phyloP scores from a whole-genome alignment of 2,113 vertebrate species.

The Macrotis lagotis region DNA sequence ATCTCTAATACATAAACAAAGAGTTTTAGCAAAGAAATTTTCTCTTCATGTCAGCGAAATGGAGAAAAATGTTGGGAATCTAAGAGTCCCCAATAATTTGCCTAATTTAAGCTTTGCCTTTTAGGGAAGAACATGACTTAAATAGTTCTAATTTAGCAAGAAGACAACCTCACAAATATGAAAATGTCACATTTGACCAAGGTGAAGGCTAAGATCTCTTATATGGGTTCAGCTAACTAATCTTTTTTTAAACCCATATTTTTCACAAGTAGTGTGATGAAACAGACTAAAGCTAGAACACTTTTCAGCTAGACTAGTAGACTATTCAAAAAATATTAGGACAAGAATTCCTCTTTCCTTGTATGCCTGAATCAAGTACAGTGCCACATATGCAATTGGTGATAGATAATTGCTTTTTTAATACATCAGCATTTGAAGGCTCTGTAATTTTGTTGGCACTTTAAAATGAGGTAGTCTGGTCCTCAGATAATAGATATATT shows the following conservation, averaged over 20 bases:
- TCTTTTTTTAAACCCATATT: not conserved
- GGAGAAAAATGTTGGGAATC: conserved; percentile 16
- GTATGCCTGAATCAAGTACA: not conserved
- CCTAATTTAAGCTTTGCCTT: conserved; percentile 28
- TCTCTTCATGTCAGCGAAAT: conserved; percentile 22
- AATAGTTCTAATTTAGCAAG: conserved; percentile 49
- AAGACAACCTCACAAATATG: conserved; percentile 4
- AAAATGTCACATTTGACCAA: conserved; percentile 7
- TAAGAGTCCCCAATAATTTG: not conserved
- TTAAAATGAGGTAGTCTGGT: not conserved
- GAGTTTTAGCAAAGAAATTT: conserved; percentile 20
- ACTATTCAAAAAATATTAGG: not conserved
- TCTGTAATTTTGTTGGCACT: not conserved
- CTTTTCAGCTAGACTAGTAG: conserved; percentile 10
- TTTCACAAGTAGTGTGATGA: not conserved
- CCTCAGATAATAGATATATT: not conserved
- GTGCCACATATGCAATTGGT: not conserved
- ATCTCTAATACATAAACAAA: not conserved
- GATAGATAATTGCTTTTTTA: not conserved
- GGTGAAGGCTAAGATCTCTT: not conserved
- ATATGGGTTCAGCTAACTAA: not conserved
- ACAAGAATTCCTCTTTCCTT: not conserved
- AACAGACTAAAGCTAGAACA: not conserved
- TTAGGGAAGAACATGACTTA: not conserved
- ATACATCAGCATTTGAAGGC: not conserved